Percentiles rank a stretch among this genome's conserved stretches.
Conservation (phyloP, 2,113 vertebrate genomes). For the Barnardius zonarius region DNA sequence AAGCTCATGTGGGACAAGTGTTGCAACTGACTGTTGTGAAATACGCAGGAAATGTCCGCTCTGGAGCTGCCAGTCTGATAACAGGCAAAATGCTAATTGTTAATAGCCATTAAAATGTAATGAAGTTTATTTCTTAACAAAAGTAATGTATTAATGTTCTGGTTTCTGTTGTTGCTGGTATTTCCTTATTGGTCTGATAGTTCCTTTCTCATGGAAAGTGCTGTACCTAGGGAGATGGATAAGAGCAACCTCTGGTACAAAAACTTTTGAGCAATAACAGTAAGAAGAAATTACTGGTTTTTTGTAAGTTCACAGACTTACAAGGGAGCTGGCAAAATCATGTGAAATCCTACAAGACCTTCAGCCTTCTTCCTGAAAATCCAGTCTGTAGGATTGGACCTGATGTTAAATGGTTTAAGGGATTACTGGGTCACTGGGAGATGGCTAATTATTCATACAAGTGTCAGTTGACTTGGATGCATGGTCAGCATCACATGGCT, state of each 20-base stretch:
- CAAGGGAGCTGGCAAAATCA: constrained; percentile 1
- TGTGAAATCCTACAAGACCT: constrained; percentile 26
- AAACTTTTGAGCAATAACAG: background rate
- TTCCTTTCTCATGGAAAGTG: background rate
- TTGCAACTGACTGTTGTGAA: background rate
- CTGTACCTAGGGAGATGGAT: background rate
- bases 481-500: constrained; percentile 12
- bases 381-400: constrained; percentile 27
- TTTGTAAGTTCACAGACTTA: background rate
- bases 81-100: background rate
- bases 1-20: background rate
- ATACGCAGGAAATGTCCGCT: background rate
- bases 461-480: constrained; percentile 27
- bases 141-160: background rate
- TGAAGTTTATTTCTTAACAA: background rate
- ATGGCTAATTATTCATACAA: constrained; percentile 54
- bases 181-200: background rate
- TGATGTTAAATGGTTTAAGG: constrained; percentile 57
- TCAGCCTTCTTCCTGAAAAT: constrained; percentile 18
- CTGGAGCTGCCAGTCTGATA: background rate
- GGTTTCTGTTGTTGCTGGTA: background rate
- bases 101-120: background rate
- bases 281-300: background rate
- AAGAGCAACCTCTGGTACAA: background rate
- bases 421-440: constrained; percentile 45